These are phyloP conservation scores for Pipistrellus pipistrellus DNA, from an alignment of 2,797 vertebrate genomes.

Conservation along the genomic window DNA sequence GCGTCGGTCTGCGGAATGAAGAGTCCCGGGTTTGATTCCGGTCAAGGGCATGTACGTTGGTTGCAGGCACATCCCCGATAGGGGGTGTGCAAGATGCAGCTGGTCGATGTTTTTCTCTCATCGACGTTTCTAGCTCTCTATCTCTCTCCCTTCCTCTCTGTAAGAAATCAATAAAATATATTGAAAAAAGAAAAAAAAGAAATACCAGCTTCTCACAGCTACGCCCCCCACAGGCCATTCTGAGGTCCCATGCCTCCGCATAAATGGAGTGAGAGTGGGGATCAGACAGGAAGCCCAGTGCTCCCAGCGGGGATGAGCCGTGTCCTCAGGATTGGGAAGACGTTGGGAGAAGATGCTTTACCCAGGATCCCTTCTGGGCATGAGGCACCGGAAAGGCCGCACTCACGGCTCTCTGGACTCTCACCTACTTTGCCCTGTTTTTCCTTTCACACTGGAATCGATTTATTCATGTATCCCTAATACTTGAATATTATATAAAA, in stretches of 20 bases:
- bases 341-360: neutral
- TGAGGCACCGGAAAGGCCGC: neutral
- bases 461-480: neutral
- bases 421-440: neutral
- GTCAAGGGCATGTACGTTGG: too few relatives aligned
- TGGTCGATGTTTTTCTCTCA: too few relatives aligned
- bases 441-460: neutral
- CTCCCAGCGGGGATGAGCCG: neutral
- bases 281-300: neutral
- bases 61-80: too few relatives aligned
- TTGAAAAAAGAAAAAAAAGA: too few relatives aligned
- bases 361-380: neutral
- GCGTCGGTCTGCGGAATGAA: too few relatives aligned
- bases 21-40: too few relatives aligned
- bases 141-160: too few relatives aligned
- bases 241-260: neutral
- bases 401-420: neutral
- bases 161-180: too few relatives aligned
- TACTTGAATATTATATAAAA: neutral
- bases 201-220: rapidly evolving
- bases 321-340: neutral
- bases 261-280: neutral
- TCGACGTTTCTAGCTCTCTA: too few relatives aligned
- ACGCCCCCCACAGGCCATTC: neutral
- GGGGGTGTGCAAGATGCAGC: too few relatives aligned